Evolutionary conservation across 2,797 vertebrate species (phyloP).

Genomic region (Bucorvus abyssinicus): DNA sequence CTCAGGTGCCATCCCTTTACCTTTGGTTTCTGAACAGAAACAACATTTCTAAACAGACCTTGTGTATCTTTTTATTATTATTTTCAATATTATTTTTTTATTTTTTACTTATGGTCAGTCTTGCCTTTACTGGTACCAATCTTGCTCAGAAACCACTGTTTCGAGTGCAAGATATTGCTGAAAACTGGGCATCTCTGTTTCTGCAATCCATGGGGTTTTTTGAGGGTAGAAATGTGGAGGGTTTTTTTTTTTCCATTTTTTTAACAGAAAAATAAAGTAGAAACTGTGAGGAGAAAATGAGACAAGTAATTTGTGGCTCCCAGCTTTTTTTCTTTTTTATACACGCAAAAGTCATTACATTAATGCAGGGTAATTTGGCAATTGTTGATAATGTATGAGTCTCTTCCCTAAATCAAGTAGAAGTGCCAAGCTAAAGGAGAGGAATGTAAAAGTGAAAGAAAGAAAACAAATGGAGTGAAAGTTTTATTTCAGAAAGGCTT

Average conservation of each 20-base stretch:
- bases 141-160: constrained; percentile 22
- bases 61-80: constrained; percentile 32
- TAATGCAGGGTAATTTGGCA: constrained; percentile 4
- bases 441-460: background rate
- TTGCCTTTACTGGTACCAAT: background rate
- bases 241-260: background rate
- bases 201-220: background rate
- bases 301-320: background rate
- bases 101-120: background rate
- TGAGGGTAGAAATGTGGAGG: background rate
- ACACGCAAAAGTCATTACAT: background rate
- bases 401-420: background rate
- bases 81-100: background rate
- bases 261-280: background rate
- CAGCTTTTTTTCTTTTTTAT: background rate
- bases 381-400: background rate
- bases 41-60: constrained; percentile 32
- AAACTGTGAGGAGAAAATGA: constrained; percentile 21
- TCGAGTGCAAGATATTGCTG: background rate
- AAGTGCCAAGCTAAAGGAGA: constrained; percentile 6
- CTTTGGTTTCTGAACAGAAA: constrained; percentile 9
- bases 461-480: background rate
- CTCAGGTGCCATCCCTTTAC: background rate
- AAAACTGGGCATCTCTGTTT: constrained; percentile 40
- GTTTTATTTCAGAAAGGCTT: background rate